Conservation (phyloP, 2,797 vertebrate species). For the Argya squamiceps region DNA sequence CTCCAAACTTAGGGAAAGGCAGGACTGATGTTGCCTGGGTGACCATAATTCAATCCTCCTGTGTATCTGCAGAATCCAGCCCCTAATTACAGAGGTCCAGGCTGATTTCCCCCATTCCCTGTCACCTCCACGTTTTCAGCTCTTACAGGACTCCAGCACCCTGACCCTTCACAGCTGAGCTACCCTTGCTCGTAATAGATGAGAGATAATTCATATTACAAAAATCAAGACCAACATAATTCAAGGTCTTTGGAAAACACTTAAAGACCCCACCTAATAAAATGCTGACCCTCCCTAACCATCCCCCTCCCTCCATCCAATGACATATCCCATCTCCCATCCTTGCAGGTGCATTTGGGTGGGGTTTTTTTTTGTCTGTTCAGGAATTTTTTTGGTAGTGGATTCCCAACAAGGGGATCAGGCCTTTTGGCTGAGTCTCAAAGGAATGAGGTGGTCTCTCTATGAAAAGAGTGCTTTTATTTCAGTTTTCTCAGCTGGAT, state of each 20-base stretch:
- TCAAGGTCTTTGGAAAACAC: neutral
- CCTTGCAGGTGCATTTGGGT: neutral
- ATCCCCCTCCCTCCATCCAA: neutral
- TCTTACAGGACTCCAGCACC: neutral
- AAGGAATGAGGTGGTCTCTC: neutral
- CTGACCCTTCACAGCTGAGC: neutral
- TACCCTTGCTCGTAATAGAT: neutral
- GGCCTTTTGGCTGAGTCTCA: neutral
- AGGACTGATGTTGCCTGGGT: neutral
- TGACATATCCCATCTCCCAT: fast-evolving
- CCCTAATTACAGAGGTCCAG: neutral
- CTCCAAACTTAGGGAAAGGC: neutral
- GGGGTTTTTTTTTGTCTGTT: neutral
- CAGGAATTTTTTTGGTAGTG: fast-evolving
- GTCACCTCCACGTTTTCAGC: neutral
- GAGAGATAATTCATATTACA: neutral
- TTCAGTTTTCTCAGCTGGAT: neutral
- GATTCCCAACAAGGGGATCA: neutral
- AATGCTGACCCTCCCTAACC: neutral
- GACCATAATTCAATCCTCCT: neutral
- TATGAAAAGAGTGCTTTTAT: neutral
- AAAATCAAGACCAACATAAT: neutral
- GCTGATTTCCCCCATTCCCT: neutral
- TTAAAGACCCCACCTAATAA: neutral
- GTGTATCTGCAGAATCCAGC: fast-evolving